Evolutionary conservation across 1,140 invertebrate species (phyloP).

Genomic region (Reticulitermes speratus): DNA sequence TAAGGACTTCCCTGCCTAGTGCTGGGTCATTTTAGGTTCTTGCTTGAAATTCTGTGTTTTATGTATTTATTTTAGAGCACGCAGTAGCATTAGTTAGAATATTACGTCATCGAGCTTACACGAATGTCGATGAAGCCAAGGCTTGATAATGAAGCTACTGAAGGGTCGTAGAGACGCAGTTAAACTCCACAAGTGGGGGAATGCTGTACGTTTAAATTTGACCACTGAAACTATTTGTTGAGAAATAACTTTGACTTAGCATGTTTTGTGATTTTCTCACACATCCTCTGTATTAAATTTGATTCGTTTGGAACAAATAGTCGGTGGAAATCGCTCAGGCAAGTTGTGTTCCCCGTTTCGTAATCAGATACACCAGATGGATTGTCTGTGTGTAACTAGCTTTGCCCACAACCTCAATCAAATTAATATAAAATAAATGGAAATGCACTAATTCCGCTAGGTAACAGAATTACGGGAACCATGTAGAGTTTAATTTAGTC

Average conservation of each 20-base stretch:
- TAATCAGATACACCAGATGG: neutral
- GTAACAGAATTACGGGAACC: neutral
- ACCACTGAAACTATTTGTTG: too few species aligned
- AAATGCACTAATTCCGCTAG: constrained; percentile 8
- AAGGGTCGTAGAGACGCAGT: too few species aligned
- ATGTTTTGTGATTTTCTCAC: neutral
- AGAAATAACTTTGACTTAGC: neutral
- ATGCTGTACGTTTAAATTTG: too few species aligned
- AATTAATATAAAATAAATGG: constrained; percentile 18
- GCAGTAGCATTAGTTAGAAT: too few species aligned
- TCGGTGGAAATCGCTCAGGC: neutral
- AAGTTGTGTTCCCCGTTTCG: neutral
- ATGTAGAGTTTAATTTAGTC: constrained; percentile 1
- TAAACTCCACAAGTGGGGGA: too few species aligned
- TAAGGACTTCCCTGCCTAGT: too few species aligned
- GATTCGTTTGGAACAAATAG: neutral
- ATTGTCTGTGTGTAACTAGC: neutral
- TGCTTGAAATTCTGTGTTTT: too few species aligned
- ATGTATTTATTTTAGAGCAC: too few species aligned
- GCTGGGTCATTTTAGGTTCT: too few species aligned
- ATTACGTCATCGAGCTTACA: too few species aligned
- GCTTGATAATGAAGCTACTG: too few species aligned
- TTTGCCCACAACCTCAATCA: neutral
- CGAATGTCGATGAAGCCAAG: too few species aligned
- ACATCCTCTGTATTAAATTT: neutral